These are phyloP conservation scores for Etheostoma perlongum DNA, from an alignment of 2,797 vertebrate species.

Conservation along the genomic window DNA sequence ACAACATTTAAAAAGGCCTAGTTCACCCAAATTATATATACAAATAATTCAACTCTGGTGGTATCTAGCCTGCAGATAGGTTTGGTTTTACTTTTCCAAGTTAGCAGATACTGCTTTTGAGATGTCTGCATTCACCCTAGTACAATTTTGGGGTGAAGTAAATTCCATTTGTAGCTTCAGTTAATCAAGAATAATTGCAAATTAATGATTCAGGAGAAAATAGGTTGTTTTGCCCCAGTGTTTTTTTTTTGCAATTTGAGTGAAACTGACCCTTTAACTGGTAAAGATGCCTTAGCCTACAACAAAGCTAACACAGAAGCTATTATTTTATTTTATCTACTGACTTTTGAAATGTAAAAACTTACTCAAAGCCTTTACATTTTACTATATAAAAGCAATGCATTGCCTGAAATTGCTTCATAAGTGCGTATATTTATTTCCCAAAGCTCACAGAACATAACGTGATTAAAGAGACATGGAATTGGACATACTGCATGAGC, in stretches of 20 bases:
- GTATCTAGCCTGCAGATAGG: neutral
- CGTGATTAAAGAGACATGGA: neutral
- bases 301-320: too few relatives aligned
- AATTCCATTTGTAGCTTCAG: neutral
- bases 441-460: constrained; percentile 7
- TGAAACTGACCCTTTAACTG: too few relatives aligned
- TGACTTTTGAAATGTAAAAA: too few relatives aligned
- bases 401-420: neutral
- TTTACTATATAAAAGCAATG: neutral
- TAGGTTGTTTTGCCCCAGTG: too few relatives aligned
- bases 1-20: neutral
- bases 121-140: neutral
- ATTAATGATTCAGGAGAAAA: too few relatives aligned
- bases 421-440: constrained; percentile 18
- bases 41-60: neutral
- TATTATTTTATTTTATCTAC: too few relatives aligned
- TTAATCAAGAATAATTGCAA: too few relatives aligned
- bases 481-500: neutral
- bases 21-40: neutral
- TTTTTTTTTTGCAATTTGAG: too few relatives aligned
- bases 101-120: neutral
- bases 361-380: too few relatives aligned
- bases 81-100: too few relatives aligned
- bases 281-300: too few relatives aligned
- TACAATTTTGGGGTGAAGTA: neutral